Evolutionary conservation across 1,140 invertebrate species (phyloP).

Genomic region (Streblospio benedicti): DNA sequence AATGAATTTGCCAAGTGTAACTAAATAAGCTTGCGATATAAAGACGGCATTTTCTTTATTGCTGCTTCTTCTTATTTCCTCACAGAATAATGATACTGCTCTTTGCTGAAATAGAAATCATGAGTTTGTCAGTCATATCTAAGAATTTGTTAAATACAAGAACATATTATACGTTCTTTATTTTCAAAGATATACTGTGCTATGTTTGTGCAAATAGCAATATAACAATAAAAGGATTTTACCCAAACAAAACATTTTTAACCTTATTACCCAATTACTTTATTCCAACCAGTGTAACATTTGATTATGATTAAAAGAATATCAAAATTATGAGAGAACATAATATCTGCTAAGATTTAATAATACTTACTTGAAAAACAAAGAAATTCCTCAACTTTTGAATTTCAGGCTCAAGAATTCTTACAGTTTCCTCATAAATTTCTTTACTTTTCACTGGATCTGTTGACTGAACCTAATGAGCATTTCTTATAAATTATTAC

Average conservation of each 20-base stretch:
- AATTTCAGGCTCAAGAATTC: conserved; percentile 95
- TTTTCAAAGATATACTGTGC: background rate
- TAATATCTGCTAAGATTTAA: background rate
- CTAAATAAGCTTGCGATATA: conserved; percentile 93
- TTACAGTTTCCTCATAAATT: conserved; percentile 96
- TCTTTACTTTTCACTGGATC: conserved; percentile 95
- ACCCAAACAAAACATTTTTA: background rate
- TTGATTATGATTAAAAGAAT: background rate
- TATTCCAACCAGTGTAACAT: background rate
- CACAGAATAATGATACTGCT: conserved; percentile 91
- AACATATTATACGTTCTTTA: background rate
- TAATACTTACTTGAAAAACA: conserved; percentile 79
- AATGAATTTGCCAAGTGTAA: conserved; percentile 96
- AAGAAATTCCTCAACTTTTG: conserved; percentile 94
- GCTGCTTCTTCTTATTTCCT: conserved; percentile 91
- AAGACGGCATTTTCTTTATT: too few species aligned
- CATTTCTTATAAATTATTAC: conserved; percentile 13
- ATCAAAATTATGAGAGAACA: background rate
- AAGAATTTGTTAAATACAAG: background rate
- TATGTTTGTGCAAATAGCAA: background rate
- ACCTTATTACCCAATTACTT: background rate
- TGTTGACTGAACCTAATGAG: conserved; percentile 83
- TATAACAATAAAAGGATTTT: background rate
- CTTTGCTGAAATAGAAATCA: conserved; percentile 60
- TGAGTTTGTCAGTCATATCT: background rate